phyloP scores from a whole-genome alignment of 2,888 invertebrate genomes.

The Tenodera sinensis region DNA sequence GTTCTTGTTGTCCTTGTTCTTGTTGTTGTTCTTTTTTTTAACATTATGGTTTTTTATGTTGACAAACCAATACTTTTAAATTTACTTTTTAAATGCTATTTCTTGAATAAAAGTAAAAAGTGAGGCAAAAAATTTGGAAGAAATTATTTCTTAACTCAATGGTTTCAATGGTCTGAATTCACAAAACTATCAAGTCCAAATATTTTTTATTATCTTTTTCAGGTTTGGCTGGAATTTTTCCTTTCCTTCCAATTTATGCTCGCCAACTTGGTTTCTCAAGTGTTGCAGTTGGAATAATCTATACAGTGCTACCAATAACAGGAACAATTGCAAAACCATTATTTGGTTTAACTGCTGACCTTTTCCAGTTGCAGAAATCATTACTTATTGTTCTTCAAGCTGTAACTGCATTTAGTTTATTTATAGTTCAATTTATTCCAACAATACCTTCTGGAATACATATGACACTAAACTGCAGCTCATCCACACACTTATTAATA shows the following conservation, averaged over 20 bases:
- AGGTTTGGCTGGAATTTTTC: constrained; percentile 83
- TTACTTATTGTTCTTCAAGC: constrained; percentile 71
- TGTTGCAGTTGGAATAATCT: constrained; percentile 72
- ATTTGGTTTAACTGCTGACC: constrained; percentile 78
- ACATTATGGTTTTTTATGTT: too few relatives aligned
- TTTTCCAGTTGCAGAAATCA: constrained; percentile 68
- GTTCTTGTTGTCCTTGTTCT: too few relatives aligned
- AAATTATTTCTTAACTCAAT: too few relatives aligned
- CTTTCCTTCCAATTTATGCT: constrained; percentile 65
- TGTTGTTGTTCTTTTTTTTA: too few relatives aligned
- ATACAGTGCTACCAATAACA: constrained; percentile 70
- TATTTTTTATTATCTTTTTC: constrained; percentile 35
- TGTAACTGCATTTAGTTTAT: constrained; percentile 65
- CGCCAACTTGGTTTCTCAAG: constrained; percentile 78
- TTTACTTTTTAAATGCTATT: too few relatives aligned
- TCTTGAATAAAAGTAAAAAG: too few relatives aligned
- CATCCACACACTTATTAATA: constrained; percentile 54
- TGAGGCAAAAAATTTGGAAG: too few relatives aligned
- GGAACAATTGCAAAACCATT: constrained; percentile 77
- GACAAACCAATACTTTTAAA: too few relatives aligned
- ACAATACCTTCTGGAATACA: constrained; percentile 50
- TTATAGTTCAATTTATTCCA: constrained; percentile 70
- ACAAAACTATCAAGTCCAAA: too few relatives aligned
- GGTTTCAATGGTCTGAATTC: too few relatives aligned
- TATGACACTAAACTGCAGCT: constrained; percentile 59